Conservation (phyloP, 2,888 invertebrate species). For the Acrobasis suavella region DNA sequence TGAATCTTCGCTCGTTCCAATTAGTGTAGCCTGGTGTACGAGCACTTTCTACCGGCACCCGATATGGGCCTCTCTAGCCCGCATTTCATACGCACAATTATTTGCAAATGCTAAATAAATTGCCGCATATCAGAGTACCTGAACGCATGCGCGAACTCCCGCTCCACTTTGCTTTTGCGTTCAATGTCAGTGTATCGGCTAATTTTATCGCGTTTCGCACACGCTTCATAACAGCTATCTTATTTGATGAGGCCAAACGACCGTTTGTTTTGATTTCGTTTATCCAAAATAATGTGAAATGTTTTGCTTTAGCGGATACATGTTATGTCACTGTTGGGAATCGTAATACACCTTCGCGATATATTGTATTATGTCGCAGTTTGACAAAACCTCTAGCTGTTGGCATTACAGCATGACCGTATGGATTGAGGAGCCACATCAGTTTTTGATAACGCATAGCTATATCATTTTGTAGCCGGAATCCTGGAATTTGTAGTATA, state of each 20-base stretch:
- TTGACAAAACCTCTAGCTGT: too few relatives aligned
- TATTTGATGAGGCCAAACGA: constrained; percentile 72
- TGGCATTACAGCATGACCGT: too few relatives aligned
- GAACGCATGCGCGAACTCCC: constrained; percentile 67
- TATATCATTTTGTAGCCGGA: too few relatives aligned
- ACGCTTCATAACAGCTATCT: constrained; percentile 67
- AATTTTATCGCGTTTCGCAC: constrained; percentile 77
- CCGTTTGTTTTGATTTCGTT: constrained; percentile 74
- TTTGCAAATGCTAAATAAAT: constrained; percentile 57
- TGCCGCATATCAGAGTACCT: constrained; percentile 58
- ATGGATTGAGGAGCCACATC: too few relatives aligned
- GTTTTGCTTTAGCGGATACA: constrained; percentile 13
- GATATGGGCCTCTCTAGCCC: constrained; percentile 54
- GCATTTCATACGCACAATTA: constrained; percentile 44
- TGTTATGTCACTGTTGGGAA: constrained; percentile 15
- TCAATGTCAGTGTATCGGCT: constrained; percentile 81
- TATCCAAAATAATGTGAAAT: constrained; percentile 55
- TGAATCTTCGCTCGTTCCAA: constrained; percentile 52
- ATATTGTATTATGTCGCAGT: too few relatives aligned
- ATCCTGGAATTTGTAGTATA: too few relatives aligned
- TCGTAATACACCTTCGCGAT: not conserved
- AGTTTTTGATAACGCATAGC: too few relatives aligned
- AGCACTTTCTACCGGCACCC: constrained; percentile 43
- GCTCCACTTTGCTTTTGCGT: constrained; percentile 80
- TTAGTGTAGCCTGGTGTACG: constrained; percentile 51